phyloP scores from a whole-genome alignment of 2,888 invertebrate species.

The Hirtodrosophila alboralis region DNA sequence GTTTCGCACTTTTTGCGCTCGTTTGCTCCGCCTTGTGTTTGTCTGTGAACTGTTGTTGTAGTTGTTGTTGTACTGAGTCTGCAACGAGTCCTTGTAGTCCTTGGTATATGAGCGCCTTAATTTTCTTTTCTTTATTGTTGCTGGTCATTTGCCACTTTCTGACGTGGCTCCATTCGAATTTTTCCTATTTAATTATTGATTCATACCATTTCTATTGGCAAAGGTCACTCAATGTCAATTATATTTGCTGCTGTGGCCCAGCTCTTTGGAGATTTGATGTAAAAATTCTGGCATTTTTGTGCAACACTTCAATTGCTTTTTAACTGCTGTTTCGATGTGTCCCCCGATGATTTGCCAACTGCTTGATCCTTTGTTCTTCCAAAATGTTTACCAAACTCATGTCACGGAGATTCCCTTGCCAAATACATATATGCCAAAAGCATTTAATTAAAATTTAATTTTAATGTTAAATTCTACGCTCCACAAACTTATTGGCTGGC shows the following conservation, averaged over 20 bases:
- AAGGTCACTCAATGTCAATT: constrained; percentile 76
- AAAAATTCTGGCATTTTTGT: constrained; percentile 24
- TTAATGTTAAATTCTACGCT: constrained; percentile 32
- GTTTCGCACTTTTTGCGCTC: constrained; percentile 69
- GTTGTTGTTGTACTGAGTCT: constrained; percentile 46
- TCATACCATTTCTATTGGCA: constrained; percentile 56
- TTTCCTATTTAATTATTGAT: constrained; percentile 76
- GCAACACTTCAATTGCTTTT: constrained; percentile 65
- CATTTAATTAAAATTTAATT: constrained; percentile 70
- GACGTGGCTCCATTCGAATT: constrained; percentile 26
- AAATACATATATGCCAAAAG: constrained; percentile 13
- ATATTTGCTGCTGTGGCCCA: constrained; percentile 18
- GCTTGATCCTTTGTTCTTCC: constrained; percentile 19
- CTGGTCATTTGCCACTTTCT: constrained; percentile 56
- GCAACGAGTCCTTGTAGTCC: constrained; percentile 41
- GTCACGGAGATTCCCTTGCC: constrained; percentile 36
- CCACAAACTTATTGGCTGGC: constrained; percentile 10
- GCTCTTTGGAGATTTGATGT: constrained; percentile 58
- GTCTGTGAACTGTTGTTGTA: constrained; percentile 28
- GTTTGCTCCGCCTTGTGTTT: constrained; percentile 42
- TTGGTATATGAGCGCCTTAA: constrained; percentile 48
- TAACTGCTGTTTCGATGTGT: constrained; percentile 51
- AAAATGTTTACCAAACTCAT: constrained; percentile 54
- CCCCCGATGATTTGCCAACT: constrained; percentile 26
- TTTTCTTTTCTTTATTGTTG: constrained; percentile 52